Percentiles rank a stretch among this genome's conserved stretches.
Evolutionary conservation across 2,113 vertebrate genomes (phyloP).

Genomic region (Zootoca vivipara): DNA sequence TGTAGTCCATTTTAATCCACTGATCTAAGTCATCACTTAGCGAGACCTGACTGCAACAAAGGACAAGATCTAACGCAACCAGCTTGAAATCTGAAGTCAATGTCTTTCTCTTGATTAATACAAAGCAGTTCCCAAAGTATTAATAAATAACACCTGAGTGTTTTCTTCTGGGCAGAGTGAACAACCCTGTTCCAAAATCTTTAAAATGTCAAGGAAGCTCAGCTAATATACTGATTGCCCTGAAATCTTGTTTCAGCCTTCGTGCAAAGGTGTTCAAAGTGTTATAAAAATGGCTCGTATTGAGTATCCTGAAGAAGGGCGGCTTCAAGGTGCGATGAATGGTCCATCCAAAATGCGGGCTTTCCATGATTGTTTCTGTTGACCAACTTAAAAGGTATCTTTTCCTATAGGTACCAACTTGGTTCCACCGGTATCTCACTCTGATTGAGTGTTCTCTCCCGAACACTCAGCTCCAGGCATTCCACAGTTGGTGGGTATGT

Average conservation of each 20-base stretch:
- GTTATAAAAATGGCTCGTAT: background rate
- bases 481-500: conserved; percentile 77
- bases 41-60: background rate
- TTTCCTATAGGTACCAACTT: conserved; percentile 75
- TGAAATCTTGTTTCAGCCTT: background rate
- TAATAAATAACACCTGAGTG: background rate
- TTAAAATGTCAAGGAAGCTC: background rate
- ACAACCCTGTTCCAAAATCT: background rate
- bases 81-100: background rate
- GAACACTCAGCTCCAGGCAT: conserved; percentile 76
- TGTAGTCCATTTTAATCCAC: background rate
- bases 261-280: background rate
- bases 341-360: background rate
- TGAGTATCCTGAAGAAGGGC: background rate
- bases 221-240: background rate
- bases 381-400: background rate
- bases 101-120: background rate
- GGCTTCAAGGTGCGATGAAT: background rate
- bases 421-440: conserved; percentile 69
- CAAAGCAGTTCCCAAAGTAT: background rate
- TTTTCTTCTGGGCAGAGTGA: background rate
- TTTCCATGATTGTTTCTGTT: background rate
- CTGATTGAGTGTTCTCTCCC: conserved; percentile 75
- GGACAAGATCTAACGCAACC: background rate
- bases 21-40: background rate